phyloP scores from a whole-genome alignment of 2,797 vertebrate genomes.

The Premnoplex brunnescens region DNA sequence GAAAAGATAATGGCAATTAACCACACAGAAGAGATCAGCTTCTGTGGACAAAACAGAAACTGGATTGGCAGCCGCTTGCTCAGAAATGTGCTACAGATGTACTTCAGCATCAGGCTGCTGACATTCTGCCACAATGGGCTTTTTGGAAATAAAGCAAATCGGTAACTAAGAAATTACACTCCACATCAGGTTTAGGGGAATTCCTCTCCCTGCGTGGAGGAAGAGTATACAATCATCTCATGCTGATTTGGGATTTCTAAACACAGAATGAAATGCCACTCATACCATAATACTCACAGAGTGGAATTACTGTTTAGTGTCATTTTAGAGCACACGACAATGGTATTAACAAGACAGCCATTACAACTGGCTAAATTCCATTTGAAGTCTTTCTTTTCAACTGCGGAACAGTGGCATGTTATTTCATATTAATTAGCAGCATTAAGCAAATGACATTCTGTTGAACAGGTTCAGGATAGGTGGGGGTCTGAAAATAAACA shows the following conservation, averaged over 20 bases:
- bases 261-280: conserved; percentile 26
- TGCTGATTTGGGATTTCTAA: conserved; percentile 36
- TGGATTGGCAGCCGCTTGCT: conserved; percentile 22
- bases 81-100: conserved; percentile 27
- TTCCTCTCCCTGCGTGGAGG: not conserved
- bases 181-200: conserved; percentile 9
- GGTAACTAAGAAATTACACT: conserved; percentile 34
- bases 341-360: not conserved
- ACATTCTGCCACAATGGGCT: not conserved
- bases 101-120: not conserved
- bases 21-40: conserved; percentile 34
- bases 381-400: not conserved
- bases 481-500: conserved; percentile 13
- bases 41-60: conserved; percentile 54
- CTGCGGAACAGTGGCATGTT: not conserved
- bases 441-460: not conserved
- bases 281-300: not conserved
- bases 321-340: not conserved
- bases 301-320: conserved; percentile 15
- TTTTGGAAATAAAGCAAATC: conserved; percentile 44
- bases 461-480: conserved; percentile 6
- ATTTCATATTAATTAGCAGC: conserved; percentile 15
- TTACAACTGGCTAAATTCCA: conserved; percentile 7
- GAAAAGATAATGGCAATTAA: conserved; percentile 49
- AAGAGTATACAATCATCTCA: conserved; percentile 19